Percentiles rank a stretch among this genome's conserved stretches.
phyloP scores from a whole-genome alignment of 2,113 vertebrate species.

The Pyrgilauda ruficollis region DNA sequence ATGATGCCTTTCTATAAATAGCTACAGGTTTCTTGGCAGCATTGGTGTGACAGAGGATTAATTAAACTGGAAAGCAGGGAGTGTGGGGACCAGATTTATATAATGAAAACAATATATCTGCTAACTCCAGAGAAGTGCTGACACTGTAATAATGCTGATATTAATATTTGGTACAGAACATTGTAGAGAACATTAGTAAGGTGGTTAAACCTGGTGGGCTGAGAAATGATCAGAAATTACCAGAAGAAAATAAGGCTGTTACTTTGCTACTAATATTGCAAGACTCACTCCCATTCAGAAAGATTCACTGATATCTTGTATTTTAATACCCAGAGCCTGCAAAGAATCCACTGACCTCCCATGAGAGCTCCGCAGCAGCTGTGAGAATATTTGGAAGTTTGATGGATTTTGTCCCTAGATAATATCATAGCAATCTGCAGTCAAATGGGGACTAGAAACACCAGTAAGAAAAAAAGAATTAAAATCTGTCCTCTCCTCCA shows the following conservation, averaged over 20 bases:
- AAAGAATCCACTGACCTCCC: background rate
- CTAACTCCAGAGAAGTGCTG: constrained; percentile 38
- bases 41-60: constrained; percentile 21
- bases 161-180: constrained; percentile 44
- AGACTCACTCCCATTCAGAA: background rate
- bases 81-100: constrained; percentile 38
- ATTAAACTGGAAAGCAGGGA: constrained; percentile 54
- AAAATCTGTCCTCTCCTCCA: background rate
- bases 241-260: background rate
- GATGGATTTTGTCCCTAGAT: background rate
- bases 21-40: constrained; percentile 41
- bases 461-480: background rate
- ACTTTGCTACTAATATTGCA: background rate
- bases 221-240: background rate
- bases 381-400: background rate
- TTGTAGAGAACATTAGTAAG: background rate
- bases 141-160: constrained; percentile 45
- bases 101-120: constrained; percentile 69
- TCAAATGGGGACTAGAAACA: background rate
- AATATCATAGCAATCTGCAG: background rate
- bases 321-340: background rate
- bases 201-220: background rate
- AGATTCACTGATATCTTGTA: background rate
- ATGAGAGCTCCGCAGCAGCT: accelerated
- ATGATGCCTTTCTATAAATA: constrained; percentile 26